Percentiles rank a stretch among this genome's conserved stretches.
These are phyloP conservation scores for Papilio helenus DNA, from an alignment of 1,140 invertebrate genomes.

Conservation along the genomic window DNA sequence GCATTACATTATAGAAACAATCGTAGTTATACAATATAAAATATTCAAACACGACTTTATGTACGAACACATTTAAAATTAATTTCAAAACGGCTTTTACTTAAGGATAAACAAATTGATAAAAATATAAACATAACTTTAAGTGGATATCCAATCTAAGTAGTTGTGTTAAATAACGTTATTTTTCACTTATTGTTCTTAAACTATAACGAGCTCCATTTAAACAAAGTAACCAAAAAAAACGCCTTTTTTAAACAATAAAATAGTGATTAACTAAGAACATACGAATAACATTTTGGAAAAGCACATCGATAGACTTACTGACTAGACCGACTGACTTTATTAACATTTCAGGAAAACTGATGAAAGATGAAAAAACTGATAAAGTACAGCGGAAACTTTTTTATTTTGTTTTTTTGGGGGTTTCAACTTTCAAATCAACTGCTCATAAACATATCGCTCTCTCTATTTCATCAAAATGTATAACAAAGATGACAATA, in stretches of 20 bases:
- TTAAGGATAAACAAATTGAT: constrained; percentile 13
- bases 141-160: neutral
- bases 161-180: no score
- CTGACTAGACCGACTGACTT: no score
- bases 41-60: constrained; percentile 55
- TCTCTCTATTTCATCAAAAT: neutral
- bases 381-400: neutral
- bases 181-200: neutral
- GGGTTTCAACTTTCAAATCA: neutral
- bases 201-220: neutral
- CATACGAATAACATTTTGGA: no score
- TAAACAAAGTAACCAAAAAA: neutral
- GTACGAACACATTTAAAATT: constrained; percentile 45
- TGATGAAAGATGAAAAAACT: no score
- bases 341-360: no score
- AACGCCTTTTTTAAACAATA: no score
- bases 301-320: no score
- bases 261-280: no score
- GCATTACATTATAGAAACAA: constrained; percentile 45
- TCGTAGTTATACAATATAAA: constrained; percentile 52
- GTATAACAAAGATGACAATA: neutral
- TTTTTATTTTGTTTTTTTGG: neutral
- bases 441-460: neutral
- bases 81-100: constrained; percentile 41
- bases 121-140: neutral